Conservation (phyloP, 2,797 vertebrate species). For the Paramormyrops hopkinsi region DNA sequence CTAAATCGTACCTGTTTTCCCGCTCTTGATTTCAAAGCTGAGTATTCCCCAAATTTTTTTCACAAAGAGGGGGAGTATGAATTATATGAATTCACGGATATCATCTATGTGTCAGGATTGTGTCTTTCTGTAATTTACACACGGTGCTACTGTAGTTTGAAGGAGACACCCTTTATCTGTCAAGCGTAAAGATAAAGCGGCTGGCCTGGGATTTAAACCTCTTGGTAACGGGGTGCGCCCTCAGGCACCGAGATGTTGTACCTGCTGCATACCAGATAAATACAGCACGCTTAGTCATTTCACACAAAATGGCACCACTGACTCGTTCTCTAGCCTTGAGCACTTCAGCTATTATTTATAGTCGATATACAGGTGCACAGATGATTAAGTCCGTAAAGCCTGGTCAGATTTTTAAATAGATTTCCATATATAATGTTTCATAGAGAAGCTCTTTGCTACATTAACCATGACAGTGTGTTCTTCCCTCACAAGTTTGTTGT, state of each 20-base stretch:
- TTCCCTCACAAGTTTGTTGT: neutral
- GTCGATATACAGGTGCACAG: neutral
- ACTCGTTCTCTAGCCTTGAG: neutral
- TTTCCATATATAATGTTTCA: neutral
- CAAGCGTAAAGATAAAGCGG: neutral
- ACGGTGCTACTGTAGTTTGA: neutral
- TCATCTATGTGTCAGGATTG: neutral
- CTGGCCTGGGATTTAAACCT: neutral
- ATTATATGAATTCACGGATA: neutral
- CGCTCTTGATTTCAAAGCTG: neutral
- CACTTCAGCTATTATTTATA: neutral
- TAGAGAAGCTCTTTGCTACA: neutral
- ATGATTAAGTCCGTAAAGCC: neutral
- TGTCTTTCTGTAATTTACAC: neutral
- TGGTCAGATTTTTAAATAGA: neutral
- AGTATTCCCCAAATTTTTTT: neutral
- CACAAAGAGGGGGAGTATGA: neutral
- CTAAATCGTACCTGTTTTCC: neutral
- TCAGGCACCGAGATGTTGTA: neutral
- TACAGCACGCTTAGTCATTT: neutral
- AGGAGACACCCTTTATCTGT: neutral
- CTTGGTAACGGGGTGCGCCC: neutral
- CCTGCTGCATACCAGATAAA: neutral
- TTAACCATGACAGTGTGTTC: slow-evolving; percentile 2
- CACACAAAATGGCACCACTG: neutral